Evolutionary conservation across 2,113 vertebrate species (phyloP).

Genomic region (Rana temporaria): DNA sequence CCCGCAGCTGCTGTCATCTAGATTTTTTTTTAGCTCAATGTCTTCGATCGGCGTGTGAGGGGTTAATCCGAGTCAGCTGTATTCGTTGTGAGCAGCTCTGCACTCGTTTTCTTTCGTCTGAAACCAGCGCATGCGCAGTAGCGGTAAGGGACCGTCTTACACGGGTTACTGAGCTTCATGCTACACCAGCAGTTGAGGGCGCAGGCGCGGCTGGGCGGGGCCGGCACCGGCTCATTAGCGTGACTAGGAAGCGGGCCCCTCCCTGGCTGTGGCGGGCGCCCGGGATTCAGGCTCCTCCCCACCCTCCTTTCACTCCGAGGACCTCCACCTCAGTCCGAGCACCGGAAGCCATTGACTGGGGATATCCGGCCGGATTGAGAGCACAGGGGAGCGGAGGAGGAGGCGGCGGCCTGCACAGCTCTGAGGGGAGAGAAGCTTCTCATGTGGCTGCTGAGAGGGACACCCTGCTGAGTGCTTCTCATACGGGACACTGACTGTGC

Average conservation of each 20-base stretch:
- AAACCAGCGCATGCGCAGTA: too few species aligned
- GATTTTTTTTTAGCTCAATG: too few species aligned
- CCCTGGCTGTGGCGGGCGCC: constrained; percentile 24
- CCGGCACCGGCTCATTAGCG: constrained; percentile 44
- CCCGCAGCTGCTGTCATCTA: too few species aligned
- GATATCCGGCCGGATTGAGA: constrained; percentile 19
- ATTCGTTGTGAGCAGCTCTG: too few species aligned
- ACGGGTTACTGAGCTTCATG: too few species aligned
- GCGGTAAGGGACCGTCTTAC: too few species aligned
- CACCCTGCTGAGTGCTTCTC: background rate
- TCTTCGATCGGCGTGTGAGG: too few species aligned
- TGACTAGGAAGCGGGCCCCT: constrained; percentile 36
- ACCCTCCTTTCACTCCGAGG: background rate
- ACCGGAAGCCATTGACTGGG: constrained; percentile 27
- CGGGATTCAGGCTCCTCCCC: background rate
- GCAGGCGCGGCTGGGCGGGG: constrained; percentile 10
- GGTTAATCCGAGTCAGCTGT: too few species aligned
- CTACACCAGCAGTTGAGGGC: background rate
- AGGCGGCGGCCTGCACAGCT: background rate
- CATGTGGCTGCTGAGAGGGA: constrained; percentile 13
- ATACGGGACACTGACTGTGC: background rate
- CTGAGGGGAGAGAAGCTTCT: background rate
- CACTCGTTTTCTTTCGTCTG: too few species aligned
- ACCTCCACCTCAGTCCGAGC: background rate
- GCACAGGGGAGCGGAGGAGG: background rate